Evolutionary conservation across 2,113 vertebrate species (phyloP), one percentile per base, ranked within the genome.

Genomic region (Solea senegalensis): DNA sequence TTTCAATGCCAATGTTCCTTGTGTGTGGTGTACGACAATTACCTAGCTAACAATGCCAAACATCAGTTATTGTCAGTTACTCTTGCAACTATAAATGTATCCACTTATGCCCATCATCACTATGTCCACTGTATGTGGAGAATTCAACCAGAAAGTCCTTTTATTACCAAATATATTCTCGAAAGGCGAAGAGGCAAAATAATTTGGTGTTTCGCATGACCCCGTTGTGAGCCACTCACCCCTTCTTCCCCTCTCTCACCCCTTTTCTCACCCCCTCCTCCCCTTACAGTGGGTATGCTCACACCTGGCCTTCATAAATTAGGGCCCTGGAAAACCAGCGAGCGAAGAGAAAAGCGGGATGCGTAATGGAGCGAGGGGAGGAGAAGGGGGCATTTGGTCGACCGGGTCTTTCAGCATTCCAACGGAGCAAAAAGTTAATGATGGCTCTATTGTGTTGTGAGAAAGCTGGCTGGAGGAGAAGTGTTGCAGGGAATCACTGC

Each of bases 351-450:
- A 86, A 83, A 86, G 80, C 64, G 69, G 78, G 85, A 81, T 79
- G 76, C 68, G 15, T 70, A 68, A 76, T 69, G 83, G 73, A 46
- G 43, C 27, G 41, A 68, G 52, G 57, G 63, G 67, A 52, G 21
- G 54, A 16, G 21, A 68, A 8, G 52, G 69, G 86, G 71, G 67
- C 11, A 41, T 68, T 75, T 68, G 67, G 70, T 71, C 54, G 61
- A 65, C 61, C 61, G 74, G 82, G 86, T 85, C 79, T 92, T 88
- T 90, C 82, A 89, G 86, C 90, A 93, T 94, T 94, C 92, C 89
- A 69, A 90, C 86, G 88, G 89, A 92, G 91, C 89, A 90, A 93
- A 92, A 94, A 94, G 93, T 93, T 93, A 93, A 94, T 93, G 92
- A 93, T 65, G 91, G 73, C 51, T 51, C 88, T 76, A 88, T 90